phyloP scores from a whole-genome alignment of 2,797 vertebrate species.

The Leucoraja ocellata region DNA sequence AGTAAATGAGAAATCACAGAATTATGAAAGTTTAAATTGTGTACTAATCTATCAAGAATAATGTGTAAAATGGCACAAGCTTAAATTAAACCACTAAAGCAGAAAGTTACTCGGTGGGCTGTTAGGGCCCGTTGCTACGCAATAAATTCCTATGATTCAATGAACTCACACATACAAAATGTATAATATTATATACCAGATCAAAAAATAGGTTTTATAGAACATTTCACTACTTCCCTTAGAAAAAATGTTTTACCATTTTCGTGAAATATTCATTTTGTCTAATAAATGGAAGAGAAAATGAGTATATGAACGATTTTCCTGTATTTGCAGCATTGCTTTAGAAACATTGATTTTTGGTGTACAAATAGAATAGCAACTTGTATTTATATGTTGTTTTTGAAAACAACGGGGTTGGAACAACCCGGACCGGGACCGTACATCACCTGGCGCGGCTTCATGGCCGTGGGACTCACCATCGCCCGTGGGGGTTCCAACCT shows the following conservation, averaged over 20 bases:
- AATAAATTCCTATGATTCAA: too few relatives aligned
- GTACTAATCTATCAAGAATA: background rate
- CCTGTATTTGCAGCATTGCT: background rate
- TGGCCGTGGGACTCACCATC: too few relatives aligned
- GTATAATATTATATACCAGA: background rate
- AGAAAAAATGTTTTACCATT: background rate
- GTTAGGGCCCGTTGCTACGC: too few relatives aligned
- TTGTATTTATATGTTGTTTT: too few relatives aligned
- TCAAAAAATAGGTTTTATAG: background rate
- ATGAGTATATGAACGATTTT: background rate
- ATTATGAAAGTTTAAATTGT: background rate
- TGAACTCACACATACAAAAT: background rate
- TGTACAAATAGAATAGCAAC: too few relatives aligned
- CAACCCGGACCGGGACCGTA: too few relatives aligned
- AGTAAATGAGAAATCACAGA: background rate
- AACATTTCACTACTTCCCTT: background rate
- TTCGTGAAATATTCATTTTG: background rate
- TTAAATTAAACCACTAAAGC: background rate
- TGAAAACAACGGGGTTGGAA: too few relatives aligned
- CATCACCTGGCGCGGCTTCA: too few relatives aligned
- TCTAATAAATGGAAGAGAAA: background rate
- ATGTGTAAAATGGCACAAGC: background rate
- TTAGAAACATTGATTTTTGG: background rate
- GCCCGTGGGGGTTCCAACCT: too few relatives aligned
- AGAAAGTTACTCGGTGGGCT: background rate